Percentiles rank a stretch among this genome's conserved stretches.
Evolutionary conservation across 2,888 invertebrate genomes (phyloP).

Genomic region (Pseudeuparius sepicola): DNA sequence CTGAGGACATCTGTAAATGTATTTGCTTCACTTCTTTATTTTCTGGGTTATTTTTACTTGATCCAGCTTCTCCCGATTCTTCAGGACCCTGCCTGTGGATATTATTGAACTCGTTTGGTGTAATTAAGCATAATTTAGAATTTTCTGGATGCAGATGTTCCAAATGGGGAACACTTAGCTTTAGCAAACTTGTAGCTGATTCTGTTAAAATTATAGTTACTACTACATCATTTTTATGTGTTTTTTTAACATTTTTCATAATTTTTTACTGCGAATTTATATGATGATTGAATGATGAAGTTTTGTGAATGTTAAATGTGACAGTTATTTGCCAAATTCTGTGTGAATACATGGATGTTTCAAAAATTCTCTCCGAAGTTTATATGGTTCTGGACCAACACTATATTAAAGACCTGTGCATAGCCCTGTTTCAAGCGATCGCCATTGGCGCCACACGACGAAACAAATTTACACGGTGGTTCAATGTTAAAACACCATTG

Average conservation of each 20-base stretch:
- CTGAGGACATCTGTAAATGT: slow-evolving; percentile 25
- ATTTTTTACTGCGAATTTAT: slow-evolving; percentile 15
- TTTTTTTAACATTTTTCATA: slow-evolving; percentile 18
- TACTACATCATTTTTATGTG: slow-evolving; percentile 24
- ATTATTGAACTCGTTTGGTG: slow-evolving; percentile 19
- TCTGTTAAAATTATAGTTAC: slow-evolving; percentile 35
- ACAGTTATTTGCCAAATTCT: too few species aligned
- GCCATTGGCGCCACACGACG: too few species aligned
- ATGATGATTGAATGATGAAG: slow-evolving; percentile 1
- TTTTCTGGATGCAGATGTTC: slow-evolving; percentile 28
- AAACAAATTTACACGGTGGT: too few species aligned
- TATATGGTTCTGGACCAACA: too few species aligned
- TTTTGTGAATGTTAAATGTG: background rate
- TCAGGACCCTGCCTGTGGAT: background rate
- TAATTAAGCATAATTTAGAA: slow-evolving; percentile 28
- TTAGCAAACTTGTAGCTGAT: slow-evolving; percentile 33
- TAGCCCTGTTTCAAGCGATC: too few species aligned
- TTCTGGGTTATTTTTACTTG: slow-evolving; percentile 10
- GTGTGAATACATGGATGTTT: too few species aligned
- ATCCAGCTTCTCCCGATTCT: background rate
- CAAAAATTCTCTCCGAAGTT: too few species aligned
- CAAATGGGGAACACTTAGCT: slow-evolving; percentile 31
- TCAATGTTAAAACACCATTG: too few species aligned
- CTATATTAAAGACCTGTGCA: too few species aligned
- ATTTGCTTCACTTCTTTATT: too few species aligned